Evolutionary conservation across 2,113 vertebrate species (phyloP).

Genomic region (Rhodinocichla rosea): DNA sequence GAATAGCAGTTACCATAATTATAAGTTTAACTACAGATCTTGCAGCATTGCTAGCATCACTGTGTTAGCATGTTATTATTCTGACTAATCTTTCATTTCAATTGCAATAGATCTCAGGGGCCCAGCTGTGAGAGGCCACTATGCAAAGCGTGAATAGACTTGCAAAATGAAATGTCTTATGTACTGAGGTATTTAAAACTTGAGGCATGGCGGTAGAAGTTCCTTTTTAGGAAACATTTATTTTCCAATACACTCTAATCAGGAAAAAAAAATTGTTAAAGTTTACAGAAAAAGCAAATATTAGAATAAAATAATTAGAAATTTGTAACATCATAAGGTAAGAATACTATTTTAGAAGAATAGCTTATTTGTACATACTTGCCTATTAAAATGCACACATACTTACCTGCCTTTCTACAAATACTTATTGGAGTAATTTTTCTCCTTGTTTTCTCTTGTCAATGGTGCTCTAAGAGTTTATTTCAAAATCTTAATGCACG

Average conservation of each 20-base stretch:
- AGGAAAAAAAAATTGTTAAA: background rate
- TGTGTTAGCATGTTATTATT: background rate
- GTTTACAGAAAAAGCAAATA: background rate
- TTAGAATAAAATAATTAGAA: background rate
- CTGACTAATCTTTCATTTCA: background rate
- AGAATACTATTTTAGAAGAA: background rate
- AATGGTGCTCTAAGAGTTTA: background rate
- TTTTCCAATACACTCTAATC: background rate
- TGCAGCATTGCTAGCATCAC: background rate
- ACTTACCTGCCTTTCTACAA: background rate
- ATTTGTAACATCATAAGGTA: background rate
- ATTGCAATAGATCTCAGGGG: background rate
- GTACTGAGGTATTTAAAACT: background rate
- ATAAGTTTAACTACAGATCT: background rate
- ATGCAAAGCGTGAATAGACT: background rate
- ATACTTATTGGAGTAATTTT: background rate
- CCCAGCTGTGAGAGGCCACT: background rate
- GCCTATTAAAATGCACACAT: background rate
- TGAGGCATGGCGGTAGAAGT: background rate
- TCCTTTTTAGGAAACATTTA: background rate
- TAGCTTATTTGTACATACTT: accelerated
- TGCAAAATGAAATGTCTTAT: background rate
- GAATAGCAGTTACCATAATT: background rate
- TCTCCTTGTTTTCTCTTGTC: background rate
- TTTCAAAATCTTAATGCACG: background rate